Evolutionary conservation across 2,113 vertebrate genomes (phyloP).

Genomic region (Pomatorhinus ruficollis): DNA sequence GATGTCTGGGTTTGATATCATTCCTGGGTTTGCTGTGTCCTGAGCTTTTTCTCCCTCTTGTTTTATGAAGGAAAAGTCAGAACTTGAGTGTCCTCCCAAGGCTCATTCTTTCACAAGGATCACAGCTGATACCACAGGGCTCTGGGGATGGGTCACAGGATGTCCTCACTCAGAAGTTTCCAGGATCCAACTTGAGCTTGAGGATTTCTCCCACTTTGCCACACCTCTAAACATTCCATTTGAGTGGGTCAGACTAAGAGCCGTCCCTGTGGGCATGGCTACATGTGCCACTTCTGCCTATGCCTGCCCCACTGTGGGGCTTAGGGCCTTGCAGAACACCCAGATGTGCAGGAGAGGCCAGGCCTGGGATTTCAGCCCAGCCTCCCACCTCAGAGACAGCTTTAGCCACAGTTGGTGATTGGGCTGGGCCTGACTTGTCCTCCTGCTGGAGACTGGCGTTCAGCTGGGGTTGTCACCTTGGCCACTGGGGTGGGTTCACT

Average conservation of each 20-base stretch:
- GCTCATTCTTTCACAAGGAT: background rate
- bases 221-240: background rate
- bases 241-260: background rate
- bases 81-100: background rate
- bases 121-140: fast-evolving
- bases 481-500: fast-evolving
- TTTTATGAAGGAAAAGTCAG: background rate
- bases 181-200: background rate
- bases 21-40: background rate
- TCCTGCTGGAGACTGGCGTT: background rate
- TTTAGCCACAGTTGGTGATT: fast-evolving
- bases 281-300: background rate
- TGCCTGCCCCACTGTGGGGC: background rate
- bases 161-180: background rate
- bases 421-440: background rate
- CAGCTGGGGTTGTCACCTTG: background rate
- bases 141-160: background rate
- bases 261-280: background rate
- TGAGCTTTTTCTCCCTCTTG: background rate
- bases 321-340: background rate
- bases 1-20: background rate
- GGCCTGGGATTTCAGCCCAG: background rate
- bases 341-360: background rate
- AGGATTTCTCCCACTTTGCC: background rate
- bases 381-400: background rate